Conservation (phyloP, 2,888 invertebrate species). For the Phorcus lineatus region DNA sequence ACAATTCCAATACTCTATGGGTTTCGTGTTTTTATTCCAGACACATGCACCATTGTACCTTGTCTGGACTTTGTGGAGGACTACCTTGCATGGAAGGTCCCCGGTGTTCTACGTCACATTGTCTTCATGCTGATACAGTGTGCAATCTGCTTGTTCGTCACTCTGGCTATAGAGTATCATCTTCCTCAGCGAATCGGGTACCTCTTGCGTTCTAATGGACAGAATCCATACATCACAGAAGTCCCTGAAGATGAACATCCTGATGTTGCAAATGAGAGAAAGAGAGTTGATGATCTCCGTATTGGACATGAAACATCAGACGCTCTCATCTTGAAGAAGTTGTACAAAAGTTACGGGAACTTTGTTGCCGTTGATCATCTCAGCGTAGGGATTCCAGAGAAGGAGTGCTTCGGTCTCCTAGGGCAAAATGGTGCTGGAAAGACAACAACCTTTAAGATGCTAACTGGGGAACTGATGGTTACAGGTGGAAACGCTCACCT, state of each 20-base stretch:
- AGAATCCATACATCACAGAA: no score
- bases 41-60: no score
- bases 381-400: constrained; percentile 67
- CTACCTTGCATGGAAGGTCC: constrained; percentile 82
- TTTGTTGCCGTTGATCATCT: constrained; percentile 70
- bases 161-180: constrained; percentile 80
- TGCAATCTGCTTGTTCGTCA: constrained; percentile 79
- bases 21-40: no score
- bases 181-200: constrained; percentile 33
- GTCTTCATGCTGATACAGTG: constrained; percentile 80
- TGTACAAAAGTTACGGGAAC: constrained; percentile 84
- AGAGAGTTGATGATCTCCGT: not conserved
- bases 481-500: constrained; percentile 78
- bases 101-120: constrained; percentile 84
- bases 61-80: constrained; percentile 75
- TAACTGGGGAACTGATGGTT: constrained; percentile 78
- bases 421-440: constrained; percentile 93
- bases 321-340: constrained; percentile 61
- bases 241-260: not conserved
- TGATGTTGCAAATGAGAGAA: not conserved
- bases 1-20: no score
- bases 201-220: not conserved
- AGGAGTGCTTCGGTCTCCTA: constrained; percentile 87
- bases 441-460: constrained; percentile 88
- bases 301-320: constrained; percentile 78